These are phyloP conservation scores for Diadema setosum DNA, from an alignment of 35 echinoderm and acorn worm genomes.

Conservation along the genomic window DNA sequence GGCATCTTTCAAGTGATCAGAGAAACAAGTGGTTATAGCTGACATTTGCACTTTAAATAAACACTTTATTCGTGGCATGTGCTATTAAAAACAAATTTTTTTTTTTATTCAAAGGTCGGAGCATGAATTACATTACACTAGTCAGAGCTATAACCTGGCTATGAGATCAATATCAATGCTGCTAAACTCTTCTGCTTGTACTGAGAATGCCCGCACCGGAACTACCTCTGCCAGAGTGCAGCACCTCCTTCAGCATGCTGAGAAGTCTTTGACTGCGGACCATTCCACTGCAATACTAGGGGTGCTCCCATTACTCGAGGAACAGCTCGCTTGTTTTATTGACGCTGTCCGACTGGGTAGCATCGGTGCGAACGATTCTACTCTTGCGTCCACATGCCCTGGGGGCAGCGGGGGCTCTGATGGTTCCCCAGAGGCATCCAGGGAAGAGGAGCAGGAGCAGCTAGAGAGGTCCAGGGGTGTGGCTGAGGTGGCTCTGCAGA, in stretches of 20 bases:
- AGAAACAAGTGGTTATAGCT: too few relatives aligned
- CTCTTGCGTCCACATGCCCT: slow-evolving; percentile 19
- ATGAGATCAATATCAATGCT: slow-evolving; percentile 36
- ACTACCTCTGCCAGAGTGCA: not conserved
- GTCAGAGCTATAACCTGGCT: slow-evolving; percentile 7
- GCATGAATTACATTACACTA: too few relatives aligned
- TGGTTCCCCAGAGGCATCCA: not conserved
- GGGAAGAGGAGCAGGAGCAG: not conserved
- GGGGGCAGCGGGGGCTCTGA: not conserved
- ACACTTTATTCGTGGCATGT: too few relatives aligned
- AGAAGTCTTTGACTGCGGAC: not conserved
- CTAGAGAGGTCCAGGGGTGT: not conserved
- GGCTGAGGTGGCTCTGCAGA: slow-evolving; percentile 16
- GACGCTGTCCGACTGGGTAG: slow-evolving; percentile 9
- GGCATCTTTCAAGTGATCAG: too few relatives aligned
- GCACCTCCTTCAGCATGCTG: not conserved
- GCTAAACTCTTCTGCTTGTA: not conserved
- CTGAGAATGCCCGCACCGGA: not conserved
- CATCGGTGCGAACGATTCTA: not conserved
- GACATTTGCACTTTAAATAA: too few relatives aligned
- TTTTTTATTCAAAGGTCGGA: too few relatives aligned
- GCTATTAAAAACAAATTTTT: too few relatives aligned
- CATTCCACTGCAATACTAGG: not conserved
- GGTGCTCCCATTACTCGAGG: slow-evolving; percentile 41
- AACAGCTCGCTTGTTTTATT: slow-evolving; percentile 31